These are phyloP conservation scores for Lates japonicus DNA, from an alignment of 2,797 vertebrate species.

Conservation along the genomic window DNA sequence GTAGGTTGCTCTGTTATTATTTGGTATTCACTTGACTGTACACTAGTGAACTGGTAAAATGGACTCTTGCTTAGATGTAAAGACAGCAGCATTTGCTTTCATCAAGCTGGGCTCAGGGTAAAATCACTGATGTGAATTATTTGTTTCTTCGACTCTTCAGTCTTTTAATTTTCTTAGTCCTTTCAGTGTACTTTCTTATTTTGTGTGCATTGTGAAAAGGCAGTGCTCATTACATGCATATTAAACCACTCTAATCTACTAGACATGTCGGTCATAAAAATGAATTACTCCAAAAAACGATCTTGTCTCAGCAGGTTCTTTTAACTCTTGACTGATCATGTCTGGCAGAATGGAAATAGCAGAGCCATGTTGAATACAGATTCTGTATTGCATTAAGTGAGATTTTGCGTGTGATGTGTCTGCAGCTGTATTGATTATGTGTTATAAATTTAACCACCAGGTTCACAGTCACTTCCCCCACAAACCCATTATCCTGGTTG, in stretches of 20 bases:
- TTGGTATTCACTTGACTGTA: neutral
- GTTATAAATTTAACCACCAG: conserved; percentile 75
- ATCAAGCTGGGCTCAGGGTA: neutral
- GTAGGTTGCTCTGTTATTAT: conserved; percentile 74
- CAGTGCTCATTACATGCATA: neutral
- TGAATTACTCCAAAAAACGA: neutral
- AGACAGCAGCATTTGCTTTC: neutral
- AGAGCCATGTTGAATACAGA: neutral
- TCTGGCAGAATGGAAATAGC: neutral
- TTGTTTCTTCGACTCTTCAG: neutral
- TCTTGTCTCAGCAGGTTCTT: neutral
- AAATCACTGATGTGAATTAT: neutral
- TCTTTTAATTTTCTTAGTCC: neutral
- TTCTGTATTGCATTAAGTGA: neutral
- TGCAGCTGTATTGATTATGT: conserved; percentile 28
- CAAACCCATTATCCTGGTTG: conserved; percentile 95
- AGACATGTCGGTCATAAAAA: neutral
- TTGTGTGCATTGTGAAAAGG: neutral
- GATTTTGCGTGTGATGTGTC: neutral
- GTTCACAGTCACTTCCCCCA: conserved; percentile 97
- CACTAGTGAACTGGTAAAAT: neutral
- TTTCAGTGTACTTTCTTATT: neutral
- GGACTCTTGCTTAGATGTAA: neutral
- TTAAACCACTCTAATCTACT: neutral
- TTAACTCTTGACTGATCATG: neutral